A percentile compares a stretch with the other conserved stretches of the same genome.
Evolutionary conservation across 2,797 vertebrate genomes (phyloP).

Genomic region (Aplochiton taeniatus): DNA sequence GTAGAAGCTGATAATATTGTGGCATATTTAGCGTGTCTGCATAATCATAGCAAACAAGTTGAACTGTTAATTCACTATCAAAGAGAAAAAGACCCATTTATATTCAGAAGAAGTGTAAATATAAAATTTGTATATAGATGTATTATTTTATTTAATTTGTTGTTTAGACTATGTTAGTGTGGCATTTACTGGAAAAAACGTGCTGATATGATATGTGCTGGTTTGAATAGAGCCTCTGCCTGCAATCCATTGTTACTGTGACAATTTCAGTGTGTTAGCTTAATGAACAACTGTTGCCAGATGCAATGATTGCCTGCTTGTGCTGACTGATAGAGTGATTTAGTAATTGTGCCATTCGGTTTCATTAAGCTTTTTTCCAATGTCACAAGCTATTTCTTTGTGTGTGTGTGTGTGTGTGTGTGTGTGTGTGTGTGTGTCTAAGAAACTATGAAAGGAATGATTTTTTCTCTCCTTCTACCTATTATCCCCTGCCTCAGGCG

Average conservation of each 20-base stretch:
- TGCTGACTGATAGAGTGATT: neutral
- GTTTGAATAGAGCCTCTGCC: neutral
- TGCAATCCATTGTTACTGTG: constrained; percentile 11
- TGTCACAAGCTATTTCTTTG: neutral
- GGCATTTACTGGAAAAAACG: constrained; percentile 30
- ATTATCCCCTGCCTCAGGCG: constrained; percentile 4
- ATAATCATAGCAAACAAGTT: constrained; percentile 29
- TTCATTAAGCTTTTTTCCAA: neutral
- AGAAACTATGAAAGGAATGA: neutral
- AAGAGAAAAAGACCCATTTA: too few species aligned
- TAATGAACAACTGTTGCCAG: constrained; percentile 16
- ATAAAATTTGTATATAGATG: too few species aligned
- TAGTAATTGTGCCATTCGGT: constrained; percentile 3
- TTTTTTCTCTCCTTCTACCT: neutral
- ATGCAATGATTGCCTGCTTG: neutral
- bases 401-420: too few species aligned
- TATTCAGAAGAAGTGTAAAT: too few species aligned
- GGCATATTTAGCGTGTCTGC: constrained; percentile 16
- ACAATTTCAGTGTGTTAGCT: constrained; percentile 10
- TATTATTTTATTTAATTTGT: too few species aligned
- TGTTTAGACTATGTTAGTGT: neutral
- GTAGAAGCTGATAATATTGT: constrained; percentile 31
- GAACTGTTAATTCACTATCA: constrained; percentile 20
- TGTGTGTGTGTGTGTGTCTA: too few species aligned
- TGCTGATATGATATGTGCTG: constrained; percentile 11